Conservation (phyloP, 1,140 invertebrate genomes). For the Vollenhovia emeryi region DNA sequence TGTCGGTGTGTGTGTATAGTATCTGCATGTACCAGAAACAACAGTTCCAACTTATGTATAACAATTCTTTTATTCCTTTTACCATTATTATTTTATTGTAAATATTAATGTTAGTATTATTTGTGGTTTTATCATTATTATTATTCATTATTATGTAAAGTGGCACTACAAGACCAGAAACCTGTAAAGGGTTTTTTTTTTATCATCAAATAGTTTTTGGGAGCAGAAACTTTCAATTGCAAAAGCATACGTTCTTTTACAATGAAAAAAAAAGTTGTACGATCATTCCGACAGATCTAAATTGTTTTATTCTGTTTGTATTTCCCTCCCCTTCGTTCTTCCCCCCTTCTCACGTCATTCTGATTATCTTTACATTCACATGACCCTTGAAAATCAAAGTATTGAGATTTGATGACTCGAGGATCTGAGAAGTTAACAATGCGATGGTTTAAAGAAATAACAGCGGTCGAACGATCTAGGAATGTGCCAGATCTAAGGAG, state of each 20-base stretch:
- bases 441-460: not conserved
- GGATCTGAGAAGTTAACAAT: not conserved
- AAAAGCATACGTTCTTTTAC: slow-evolving; percentile 51
- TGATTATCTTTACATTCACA: slow-evolving; percentile 2
- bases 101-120: slow-evolving; percentile 50
- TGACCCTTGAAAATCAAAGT: not conserved
- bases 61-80: slow-evolving; percentile 70
- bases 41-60: slow-evolving; percentile 74
- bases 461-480: not conserved
- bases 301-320: not conserved
- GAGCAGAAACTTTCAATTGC: slow-evolving; percentile 48
- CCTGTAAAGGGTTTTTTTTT: slow-evolving; percentile 44
- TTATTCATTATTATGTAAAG: slow-evolving; percentile 62
- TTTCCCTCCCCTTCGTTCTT: not conserved
- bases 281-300: slow-evolving; percentile 7
- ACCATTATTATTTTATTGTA: slow-evolving; percentile 62
- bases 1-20: slow-evolving; percentile 32
- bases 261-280: slow-evolving; percentile 38
- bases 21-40: slow-evolving; percentile 72
- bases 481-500: slow-evolving; percentile 10
- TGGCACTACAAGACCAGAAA: slow-evolving; percentile 62
- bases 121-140: slow-evolving; percentile 29
- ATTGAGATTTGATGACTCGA: slow-evolving; percentile 6
- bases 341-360: not conserved
- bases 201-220: slow-evolving; percentile 2